Conservation (phyloP, 2,888 invertebrate species). For the Phymatocera aterrima region DNA sequence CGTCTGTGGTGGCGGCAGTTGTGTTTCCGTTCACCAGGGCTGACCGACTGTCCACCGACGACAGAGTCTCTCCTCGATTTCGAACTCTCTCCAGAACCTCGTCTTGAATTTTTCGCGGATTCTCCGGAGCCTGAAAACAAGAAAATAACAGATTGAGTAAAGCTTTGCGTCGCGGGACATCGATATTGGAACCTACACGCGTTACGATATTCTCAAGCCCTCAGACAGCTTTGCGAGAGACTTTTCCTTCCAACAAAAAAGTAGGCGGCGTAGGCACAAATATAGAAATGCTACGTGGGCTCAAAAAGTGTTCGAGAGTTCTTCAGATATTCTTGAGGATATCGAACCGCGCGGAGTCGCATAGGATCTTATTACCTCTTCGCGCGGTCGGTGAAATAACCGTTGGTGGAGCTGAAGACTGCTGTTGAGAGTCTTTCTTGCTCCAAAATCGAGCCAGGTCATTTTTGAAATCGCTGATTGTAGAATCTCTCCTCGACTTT, state of each 20-base stretch:
- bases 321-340: neutral
- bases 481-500: constrained; percentile 85
- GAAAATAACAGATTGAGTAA: neutral
- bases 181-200: neutral
- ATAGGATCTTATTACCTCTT: constrained; percentile 61
- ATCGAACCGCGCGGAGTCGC: neutral
- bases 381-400: constrained; percentile 70
- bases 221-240: constrained; percentile 2
- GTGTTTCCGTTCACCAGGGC: constrained; percentile 67
- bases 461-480: constrained; percentile 81
- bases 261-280: neutral
- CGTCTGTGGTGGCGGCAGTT: constrained; percentile 71
- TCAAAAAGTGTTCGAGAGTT: neutral
- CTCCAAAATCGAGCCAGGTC: constrained; percentile 85
- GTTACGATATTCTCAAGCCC: constrained; percentile 4
- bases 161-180: neutral
- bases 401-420: constrained; percentile 65
- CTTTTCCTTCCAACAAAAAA: neutral
- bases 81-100: constrained; percentile 84
- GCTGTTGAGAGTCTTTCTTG: constrained; percentile 63
- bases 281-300: constrained; percentile 10
- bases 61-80: constrained; percentile 83
- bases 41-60: constrained; percentile 62
- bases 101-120: constrained; percentile 76
- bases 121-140: constrained; percentile 79